phyloP scores from a whole-genome alignment of 2,113 vertebrate genomes.

The Scophthalmus maximus region DNA sequence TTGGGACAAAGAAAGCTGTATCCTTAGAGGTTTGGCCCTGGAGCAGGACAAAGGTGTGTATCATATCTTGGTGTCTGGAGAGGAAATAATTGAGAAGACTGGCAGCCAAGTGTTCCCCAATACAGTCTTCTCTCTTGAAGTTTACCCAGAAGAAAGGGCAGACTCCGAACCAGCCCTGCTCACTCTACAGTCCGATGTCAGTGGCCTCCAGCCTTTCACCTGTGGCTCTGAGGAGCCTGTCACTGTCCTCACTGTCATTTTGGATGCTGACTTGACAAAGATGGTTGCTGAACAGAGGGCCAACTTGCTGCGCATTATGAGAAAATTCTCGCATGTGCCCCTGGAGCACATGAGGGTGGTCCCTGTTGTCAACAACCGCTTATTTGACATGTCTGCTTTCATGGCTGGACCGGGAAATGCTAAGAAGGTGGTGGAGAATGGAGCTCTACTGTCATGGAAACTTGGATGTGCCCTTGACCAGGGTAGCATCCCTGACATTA shows the following conservation, averaged over 20 bases:
- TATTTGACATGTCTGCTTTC: constrained; percentile 98
- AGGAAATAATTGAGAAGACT: constrained; percentile 82
- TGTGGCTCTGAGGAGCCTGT: constrained; percentile 89
- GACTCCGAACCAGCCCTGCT: constrained; percentile 86
- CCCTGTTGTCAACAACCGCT: constrained; percentile 95
- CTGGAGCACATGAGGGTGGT: constrained; percentile 92
- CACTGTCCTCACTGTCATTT: constrained; percentile 94
- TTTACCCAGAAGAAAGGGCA: constrained; percentile 91
- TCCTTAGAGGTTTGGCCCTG: constrained; percentile 90
- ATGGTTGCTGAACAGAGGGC: constrained; percentile 92
- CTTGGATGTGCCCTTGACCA: constrained; percentile 94
- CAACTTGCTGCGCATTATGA: constrained; percentile 88
- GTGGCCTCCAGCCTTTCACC: constrained; percentile 80
- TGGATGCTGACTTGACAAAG: constrained; percentile 97
- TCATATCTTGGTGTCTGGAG: constrained; percentile 88
- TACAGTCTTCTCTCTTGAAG: constrained; percentile 93
- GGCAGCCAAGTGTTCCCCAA: constrained; percentile 83
- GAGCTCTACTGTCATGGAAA: constrained; percentile 95
- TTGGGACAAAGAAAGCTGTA: constrained; percentile 87
- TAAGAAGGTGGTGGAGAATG: constrained; percentile 97
- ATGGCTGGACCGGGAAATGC: constrained; percentile 98
- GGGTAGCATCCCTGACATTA: constrained; percentile 91
- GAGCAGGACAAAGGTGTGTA: constrained; percentile 94
- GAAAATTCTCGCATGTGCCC: constrained; percentile 90
- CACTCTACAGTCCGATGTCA: constrained; percentile 76